These are phyloP conservation scores for Drosophila falleni DNA, from an alignment of 2,888 invertebrate genomes.

Conservation along the genomic window DNA sequence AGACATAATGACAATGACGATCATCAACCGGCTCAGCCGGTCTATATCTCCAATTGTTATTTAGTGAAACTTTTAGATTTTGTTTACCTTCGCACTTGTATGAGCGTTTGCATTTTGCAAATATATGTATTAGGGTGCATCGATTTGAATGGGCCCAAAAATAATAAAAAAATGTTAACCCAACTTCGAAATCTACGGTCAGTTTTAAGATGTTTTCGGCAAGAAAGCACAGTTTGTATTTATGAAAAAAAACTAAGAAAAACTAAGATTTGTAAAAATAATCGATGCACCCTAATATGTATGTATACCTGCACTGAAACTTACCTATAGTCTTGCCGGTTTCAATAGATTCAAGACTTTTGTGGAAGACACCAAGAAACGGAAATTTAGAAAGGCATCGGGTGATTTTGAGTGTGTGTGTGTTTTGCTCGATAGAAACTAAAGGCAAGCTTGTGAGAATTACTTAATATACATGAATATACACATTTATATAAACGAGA, in stretches of 20 bases:
- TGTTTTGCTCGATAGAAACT: constrained; percentile 15
- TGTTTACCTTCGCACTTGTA: constrained; percentile 38
- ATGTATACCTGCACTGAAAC: constrained; percentile 1
- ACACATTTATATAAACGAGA: constrained; percentile 9
- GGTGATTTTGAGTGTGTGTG: constrained; percentile 16
- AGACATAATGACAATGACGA: constrained; percentile 19
- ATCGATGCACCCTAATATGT: too few species aligned
- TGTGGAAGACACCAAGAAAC: constrained; percentile 53
- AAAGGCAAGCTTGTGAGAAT: constrained; percentile 36
- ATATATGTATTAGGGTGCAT: constrained; percentile 13
- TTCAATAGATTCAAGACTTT: constrained; percentile 52
- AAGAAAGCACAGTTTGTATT: too few species aligned
- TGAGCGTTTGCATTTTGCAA: constrained; percentile 46
- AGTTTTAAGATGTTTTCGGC: too few species aligned
- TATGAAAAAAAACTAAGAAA: too few species aligned
- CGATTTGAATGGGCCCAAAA: too few species aligned
- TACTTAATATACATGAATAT: constrained; percentile 20
- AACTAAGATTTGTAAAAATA: too few species aligned
- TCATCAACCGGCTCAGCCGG: constrained; percentile 48
- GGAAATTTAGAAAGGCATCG: constrained; percentile 59
- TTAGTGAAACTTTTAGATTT: constrained; percentile 23
- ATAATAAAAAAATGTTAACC: too few species aligned
- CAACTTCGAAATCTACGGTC: too few species aligned
- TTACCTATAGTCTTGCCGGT: constrained; percentile 42
- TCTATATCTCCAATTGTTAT: constrained; percentile 34